These are phyloP conservation scores for Tipula helvola DNA, from an alignment of 2,888 invertebrate species.

Conservation along the genomic window DNA sequence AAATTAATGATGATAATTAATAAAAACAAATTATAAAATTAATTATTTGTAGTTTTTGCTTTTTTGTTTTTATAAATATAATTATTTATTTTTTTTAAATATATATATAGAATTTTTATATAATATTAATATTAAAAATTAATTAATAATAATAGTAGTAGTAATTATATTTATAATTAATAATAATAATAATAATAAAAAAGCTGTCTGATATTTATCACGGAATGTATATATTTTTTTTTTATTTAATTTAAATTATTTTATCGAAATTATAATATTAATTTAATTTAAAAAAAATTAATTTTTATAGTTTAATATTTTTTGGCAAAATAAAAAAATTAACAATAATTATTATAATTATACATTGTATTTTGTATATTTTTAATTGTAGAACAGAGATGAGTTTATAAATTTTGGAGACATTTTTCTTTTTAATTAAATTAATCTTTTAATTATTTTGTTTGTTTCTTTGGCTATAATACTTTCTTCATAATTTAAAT, in stretches of 20 bases:
- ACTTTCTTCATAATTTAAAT: neutral
- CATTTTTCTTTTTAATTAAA: neutral
- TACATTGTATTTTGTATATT: neutral
- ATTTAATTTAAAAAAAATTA: neutral
- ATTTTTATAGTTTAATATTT: neutral
- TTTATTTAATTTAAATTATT: neutral
- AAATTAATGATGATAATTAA: neutral
- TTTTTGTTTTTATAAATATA: neutral
- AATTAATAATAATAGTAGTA: neutral
- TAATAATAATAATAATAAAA: neutral
- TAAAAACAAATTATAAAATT: neutral
- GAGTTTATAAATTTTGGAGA: neutral
- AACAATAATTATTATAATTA: neutral
- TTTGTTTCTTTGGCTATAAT: neutral
- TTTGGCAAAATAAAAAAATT: conserved; percentile 7
- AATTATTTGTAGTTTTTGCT: neutral
- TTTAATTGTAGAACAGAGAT: neutral
- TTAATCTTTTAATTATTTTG: neutral
- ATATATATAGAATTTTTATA: neutral
- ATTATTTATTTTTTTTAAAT: neutral
- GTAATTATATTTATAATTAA: neutral
- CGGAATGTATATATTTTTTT: conserved; percentile 7
- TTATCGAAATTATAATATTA: neutral
- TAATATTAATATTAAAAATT: neutral
- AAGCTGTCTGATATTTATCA: conserved; percentile 8